Base-by-base conservation (phyloP, 2,888 invertebrate species). In the Blomia tropicalis region DNA sequence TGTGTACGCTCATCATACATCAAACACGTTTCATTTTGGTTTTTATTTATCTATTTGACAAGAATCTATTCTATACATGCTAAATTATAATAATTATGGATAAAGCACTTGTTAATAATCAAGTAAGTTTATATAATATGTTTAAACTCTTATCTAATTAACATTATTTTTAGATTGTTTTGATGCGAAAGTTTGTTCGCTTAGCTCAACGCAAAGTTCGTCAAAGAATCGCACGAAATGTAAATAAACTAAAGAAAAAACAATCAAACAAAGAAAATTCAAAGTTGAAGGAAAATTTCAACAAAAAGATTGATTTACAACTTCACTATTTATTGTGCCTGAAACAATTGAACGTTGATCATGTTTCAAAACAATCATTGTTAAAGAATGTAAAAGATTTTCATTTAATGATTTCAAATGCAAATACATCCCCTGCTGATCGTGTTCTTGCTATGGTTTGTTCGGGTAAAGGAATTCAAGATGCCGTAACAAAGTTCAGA, bases 171-270 rank as follows among this genome's bases (percentile, higher is more conserved):
- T 23, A 63, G 63, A 63, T 63, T n/a, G 62, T 63, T 44, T 30
- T 63, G 36, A 63, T 63, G 63, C 63, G 63, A 53, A 60, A 47
- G 47, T 29, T 22, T 17, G 60, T 63, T 14, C 62, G 58, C 32
- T 29, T 43, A 4, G 59, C 17, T 4, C 43, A 58, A 22, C 43
- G 43, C 11, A 30, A 19, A 19, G 47, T 62, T 23, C 25, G 43
- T 4, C 58, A 62, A 23, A 59, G 43, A n/a, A 3, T 60, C n/a
- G 1, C 11, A 17, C 43, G 44, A 31, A 36, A 44, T 43, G 27
- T 60, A 7, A 58, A 63, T 22, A 25, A 43, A 61, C 29, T 63
- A 17, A 31, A 63, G 30, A 43, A 43, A 7, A 60, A 31, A 30
- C 11, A n/a, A n/a, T 27, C 23, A 19, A 47, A 59, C 32, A 22